phyloP scores from a whole-genome alignment of 2,888 invertebrate genomes.

The Lymantria monacha region DNA sequence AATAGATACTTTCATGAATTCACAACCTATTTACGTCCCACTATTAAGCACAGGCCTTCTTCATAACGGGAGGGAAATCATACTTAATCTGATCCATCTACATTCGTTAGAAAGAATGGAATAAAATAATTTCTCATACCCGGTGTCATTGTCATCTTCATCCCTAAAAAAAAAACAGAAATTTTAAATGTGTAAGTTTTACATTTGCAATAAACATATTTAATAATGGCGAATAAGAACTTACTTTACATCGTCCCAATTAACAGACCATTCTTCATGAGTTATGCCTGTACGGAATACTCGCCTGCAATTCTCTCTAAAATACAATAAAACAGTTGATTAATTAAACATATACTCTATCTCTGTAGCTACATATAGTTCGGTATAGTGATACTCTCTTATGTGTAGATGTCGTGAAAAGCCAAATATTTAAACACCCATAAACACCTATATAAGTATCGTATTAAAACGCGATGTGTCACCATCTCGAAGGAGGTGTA shows the following conservation, averaged over 20 bases:
- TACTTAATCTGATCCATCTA: no score
- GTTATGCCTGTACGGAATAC: conserved; percentile 74
- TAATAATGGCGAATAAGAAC: conserved; percentile 12
- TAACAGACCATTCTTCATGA: conserved; percentile 66
- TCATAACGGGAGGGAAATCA: no score
- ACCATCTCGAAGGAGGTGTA: no score
- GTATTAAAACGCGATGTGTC: no score
- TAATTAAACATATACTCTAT: neutral
- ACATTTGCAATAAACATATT: neutral
- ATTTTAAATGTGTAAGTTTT: neutral
- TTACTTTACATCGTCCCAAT: conserved; percentile 64
- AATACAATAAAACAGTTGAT: conserved; percentile 7
- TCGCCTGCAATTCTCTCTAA: conserved; percentile 64
- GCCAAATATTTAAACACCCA: no score
- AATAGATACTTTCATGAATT: no score
- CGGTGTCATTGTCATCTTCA: conserved; percentile 17
- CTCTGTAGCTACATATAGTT: neutral
- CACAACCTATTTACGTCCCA: no score
- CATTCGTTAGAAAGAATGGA: no score
- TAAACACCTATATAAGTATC: no score
- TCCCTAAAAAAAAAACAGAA: conserved; percentile 13
- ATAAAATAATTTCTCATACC: conserved; percentile 1
- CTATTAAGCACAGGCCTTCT: no score
- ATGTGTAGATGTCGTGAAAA: no score
- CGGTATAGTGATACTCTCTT: no score